Percentiles rank a stretch among this genome's conserved stretches.
Evolutionary conservation across 1,140 invertebrate species (phyloP).

Genomic region (Gonatopus flavifemur): DNA sequence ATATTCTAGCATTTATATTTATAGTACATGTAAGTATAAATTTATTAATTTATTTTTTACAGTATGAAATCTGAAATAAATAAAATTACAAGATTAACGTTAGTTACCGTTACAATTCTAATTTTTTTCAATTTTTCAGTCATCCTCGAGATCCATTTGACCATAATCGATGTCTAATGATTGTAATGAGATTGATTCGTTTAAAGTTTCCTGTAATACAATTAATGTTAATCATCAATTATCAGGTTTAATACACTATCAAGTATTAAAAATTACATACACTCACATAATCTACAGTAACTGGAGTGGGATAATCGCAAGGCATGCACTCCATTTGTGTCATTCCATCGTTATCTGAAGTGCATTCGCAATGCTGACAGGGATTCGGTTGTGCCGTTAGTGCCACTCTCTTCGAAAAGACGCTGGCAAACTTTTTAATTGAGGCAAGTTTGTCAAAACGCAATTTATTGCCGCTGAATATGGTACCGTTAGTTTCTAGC

Average conservation of each 20-base stretch:
- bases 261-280: constrained; percentile 22
- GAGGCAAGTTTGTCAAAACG: constrained; percentile 59
- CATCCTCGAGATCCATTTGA: constrained; percentile 44
- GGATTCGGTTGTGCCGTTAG: constrained; percentile 62
- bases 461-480: constrained; percentile 67
- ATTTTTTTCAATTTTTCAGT: constrained; percentile 28
- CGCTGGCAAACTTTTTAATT: constrained; percentile 69
- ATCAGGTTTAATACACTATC: neutral
- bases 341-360: constrained; percentile 65
- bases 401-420: constrained; percentile 71
- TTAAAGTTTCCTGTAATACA: constrained; percentile 48
- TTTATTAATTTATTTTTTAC: constrained; percentile 12
- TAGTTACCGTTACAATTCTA: constrained; percentile 7
- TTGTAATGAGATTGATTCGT: constrained; percentile 47
- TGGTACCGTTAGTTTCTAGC: constrained; percentile 79
- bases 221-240: constrained; percentile 17
- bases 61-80: constrained; percentile 20
- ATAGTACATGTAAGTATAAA: too few relatives aligned
- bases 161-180: constrained; percentile 42
- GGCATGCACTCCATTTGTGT: constrained; percentile 67
- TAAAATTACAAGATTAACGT: constrained; percentile 11
- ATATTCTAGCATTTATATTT: too few relatives aligned
- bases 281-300: constrained; percentile 60
- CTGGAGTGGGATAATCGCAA: constrained; percentile 60
- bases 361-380: constrained; percentile 77